phyloP scores from a whole-genome alignment of 2,113 vertebrate genomes.

The Columbina picui region DNA sequence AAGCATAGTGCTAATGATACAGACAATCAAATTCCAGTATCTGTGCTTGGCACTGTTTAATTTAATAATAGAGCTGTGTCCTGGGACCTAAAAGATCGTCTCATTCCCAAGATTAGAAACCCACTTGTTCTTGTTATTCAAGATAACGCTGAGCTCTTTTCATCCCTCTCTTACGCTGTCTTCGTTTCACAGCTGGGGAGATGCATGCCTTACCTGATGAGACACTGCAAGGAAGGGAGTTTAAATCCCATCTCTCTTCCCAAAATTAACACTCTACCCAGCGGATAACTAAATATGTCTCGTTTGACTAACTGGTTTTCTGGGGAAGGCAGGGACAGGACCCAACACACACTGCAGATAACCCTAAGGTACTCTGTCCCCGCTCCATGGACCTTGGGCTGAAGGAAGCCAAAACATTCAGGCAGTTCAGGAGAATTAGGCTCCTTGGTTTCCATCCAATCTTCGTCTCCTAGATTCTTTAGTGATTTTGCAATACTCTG shows the following conservation, averaged over 20 bases:
- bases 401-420: background rate
- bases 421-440: background rate
- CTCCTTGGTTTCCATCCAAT: background rate
- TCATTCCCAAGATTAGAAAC: slow-evolving; percentile 23
- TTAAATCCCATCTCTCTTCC: background rate
- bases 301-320: background rate
- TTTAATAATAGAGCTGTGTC: background rate
- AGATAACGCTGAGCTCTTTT: background rate
- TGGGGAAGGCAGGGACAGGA: background rate
- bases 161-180: background rate
- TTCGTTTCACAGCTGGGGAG: background rate
- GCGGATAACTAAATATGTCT: background rate
- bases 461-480: background rate
- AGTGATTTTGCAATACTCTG: background rate
- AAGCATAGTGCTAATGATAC: fast-evolving
- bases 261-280: background rate
- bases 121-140: background rate
- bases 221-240: background rate
- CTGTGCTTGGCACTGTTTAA: background rate
- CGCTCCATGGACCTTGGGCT: background rate
- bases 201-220: background rate
- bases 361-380: background rate
- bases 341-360: background rate
- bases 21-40: background rate
- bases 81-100: background rate